phyloP scores from a whole-genome alignment of 2,797 vertebrate species.

The Cyclura pinguis region DNA sequence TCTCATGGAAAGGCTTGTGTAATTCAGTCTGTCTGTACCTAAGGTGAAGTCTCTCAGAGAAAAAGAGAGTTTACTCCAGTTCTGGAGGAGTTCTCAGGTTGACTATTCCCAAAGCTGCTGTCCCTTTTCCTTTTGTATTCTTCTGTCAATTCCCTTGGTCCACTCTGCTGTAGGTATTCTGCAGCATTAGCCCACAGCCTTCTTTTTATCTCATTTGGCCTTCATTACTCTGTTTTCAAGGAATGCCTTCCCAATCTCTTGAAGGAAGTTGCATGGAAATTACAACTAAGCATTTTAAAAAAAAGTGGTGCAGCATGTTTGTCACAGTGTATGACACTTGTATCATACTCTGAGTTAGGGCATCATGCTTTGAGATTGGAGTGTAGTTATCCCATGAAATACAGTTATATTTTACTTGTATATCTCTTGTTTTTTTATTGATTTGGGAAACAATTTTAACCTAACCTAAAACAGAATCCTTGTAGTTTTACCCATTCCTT shows the following conservation, averaged over 20 bases:
- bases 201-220: too few relatives aligned
- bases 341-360: not conserved
- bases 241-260: not conserved
- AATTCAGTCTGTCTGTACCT: too few relatives aligned
- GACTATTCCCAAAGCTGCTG: too few relatives aligned
- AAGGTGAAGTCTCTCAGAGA: too few relatives aligned
- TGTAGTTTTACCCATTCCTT: not conserved
- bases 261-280: not conserved
- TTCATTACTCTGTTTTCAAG: not conserved
- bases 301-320: not conserved
- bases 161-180: too few relatives aligned
- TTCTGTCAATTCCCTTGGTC: too few relatives aligned
- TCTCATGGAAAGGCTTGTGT: too few relatives aligned
- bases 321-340: not conserved
- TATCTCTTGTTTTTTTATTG: not conserved
- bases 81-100: too few relatives aligned
- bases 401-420: not conserved
- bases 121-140: too few relatives aligned
- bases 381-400: not conserved
- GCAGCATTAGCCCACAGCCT: too few relatives aligned
- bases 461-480: not conserved
- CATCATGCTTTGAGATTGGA: not conserved
- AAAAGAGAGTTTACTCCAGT: too few relatives aligned
- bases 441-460: not conserved
- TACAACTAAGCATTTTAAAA: not conserved